Percentiles rank a stretch among this genome's conserved stretches.
These are phyloP conservation scores for Augochlorella aurata DNA, from an alignment of 2,888 invertebrate species.

Conservation along the genomic window DNA sequence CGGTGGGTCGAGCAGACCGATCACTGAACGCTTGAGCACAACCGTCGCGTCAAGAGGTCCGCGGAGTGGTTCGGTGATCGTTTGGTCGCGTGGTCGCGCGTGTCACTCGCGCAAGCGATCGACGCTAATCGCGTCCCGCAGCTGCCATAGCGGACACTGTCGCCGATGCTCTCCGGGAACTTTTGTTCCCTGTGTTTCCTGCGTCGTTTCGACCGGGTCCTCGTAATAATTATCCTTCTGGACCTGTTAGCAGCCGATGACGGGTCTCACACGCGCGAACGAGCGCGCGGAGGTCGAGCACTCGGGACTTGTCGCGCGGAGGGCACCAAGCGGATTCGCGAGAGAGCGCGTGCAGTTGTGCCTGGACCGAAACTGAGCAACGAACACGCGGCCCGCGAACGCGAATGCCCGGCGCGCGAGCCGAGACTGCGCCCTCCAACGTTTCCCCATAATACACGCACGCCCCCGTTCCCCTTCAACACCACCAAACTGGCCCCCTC, in stretches of 20 bases:
- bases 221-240: too few species aligned
- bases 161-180: too few species aligned
- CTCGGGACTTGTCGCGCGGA: neutral
- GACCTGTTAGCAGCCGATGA: too few species aligned
- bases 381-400: slow-evolving; percentile 75
- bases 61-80: neutral
- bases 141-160: too few species aligned
- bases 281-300: neutral
- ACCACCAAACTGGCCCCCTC: slow-evolving; percentile 47
- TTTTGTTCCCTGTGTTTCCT: too few species aligned
- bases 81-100: neutral
- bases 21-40: slow-evolving; percentile 18
- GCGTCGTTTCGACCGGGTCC: too few species aligned
- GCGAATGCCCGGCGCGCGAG: slow-evolving; percentile 76
- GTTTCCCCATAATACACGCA: slow-evolving; percentile 72
- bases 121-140: neutral
- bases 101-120: slow-evolving; percentile 1
- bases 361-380: slow-evolving; percentile 77
- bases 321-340: slow-evolving; percentile 31
- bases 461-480: slow-evolving; percentile 62
- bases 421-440: slow-evolving; percentile 77
- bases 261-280: slow-evolving; percentile 2
- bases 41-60: neutral
- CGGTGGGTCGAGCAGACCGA: neutral
- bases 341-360: slow-evolving; percentile 65